Evolutionary conservation across 2,888 invertebrate genomes (phyloP), one percentile per base, ranked within the genome.

Genomic region (Dascillus cervinus): DNA sequence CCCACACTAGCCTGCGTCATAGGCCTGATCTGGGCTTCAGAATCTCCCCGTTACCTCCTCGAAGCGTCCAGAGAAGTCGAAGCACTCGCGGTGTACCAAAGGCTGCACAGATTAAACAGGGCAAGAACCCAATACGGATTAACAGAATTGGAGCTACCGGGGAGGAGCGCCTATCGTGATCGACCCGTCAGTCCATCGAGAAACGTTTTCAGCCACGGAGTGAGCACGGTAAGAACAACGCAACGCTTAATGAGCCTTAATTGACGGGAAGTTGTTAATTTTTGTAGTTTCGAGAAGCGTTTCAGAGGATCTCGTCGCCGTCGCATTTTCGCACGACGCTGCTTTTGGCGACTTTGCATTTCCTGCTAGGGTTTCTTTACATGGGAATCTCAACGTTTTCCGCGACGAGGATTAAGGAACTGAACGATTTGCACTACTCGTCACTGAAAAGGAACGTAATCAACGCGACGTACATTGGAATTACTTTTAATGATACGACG

Each of bases 11-110:
- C 75, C 6, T 77, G 83, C 6, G 71, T 82, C 4, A 56, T 80
- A 22, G 79, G 81, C 21, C 65, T 85, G 22, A 73, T 82, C 29
- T 82, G 82, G 73, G 72, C 82, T 14, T 82, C 78, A 19, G 84
- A 84, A 61, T 83, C 82, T 2, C 83, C 84, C 8, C 62, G 83
- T 8, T 83, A 78, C 53, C 64, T 83, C 0, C 66, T 85, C 10
- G 81, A 83, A 44, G 79, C 77, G 2, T 82, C 83, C 1, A 62
- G 83, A 33, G 85, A 85, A 45, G 82, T 83, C 0, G 84, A 85
- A 56, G 84, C 84, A 3, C 75, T 85, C 69, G 72, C 76, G 52
- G 79, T 83, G 1, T 85, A 85, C 49, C 82, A 83, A 71, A 75
- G 59, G 32, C 43, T 64, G 32, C 64, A 64, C 41, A 50, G 55